These are phyloP conservation scores for Cotesia typhae DNA, from an alignment of 1,140 invertebrate genomes.

Conservation along the genomic window DNA sequence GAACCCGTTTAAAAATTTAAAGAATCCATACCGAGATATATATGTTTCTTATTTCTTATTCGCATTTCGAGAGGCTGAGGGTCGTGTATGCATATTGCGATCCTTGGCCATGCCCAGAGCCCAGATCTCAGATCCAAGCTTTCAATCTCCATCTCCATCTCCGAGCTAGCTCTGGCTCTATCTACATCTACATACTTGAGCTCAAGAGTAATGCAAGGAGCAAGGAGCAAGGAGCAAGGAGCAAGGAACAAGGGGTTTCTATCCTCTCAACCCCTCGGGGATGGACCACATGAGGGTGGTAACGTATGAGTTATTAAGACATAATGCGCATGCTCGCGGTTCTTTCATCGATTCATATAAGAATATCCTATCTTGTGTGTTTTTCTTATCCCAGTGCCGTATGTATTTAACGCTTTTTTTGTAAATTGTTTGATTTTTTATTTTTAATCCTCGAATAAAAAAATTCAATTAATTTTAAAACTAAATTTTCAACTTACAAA, in stretches of 20 bases:
- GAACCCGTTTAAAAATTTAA: too few species aligned
- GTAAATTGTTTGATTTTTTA: conserved; percentile 33
- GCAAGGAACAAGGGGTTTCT: background rate
- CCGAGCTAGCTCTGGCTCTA: too few species aligned
- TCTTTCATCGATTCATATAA: conserved; percentile 65
- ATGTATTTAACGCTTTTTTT: conserved; percentile 29
- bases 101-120: too few species aligned
- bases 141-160: too few species aligned
- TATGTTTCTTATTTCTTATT: too few species aligned
- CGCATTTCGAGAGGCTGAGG: background rate
- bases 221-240: background rate
- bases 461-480: too few species aligned
- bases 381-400: conserved; percentile 28
- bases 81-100: background rate
- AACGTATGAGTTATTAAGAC: conserved; percentile 64
- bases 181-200: background rate
- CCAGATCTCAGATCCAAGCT: too few species aligned
- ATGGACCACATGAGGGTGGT: conserved; percentile 47
- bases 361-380: conserved; percentile 57
- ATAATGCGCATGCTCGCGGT: conserved; percentile 61
- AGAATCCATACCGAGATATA: too few species aligned
- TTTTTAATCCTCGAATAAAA: background rate
- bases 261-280: conserved; percentile 30
- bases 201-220: conserved; percentile 18
- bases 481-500: too few species aligned